Base-by-base conservation (phyloP, 2,113 vertebrate species). In the Todiramphus chloris region DNA sequence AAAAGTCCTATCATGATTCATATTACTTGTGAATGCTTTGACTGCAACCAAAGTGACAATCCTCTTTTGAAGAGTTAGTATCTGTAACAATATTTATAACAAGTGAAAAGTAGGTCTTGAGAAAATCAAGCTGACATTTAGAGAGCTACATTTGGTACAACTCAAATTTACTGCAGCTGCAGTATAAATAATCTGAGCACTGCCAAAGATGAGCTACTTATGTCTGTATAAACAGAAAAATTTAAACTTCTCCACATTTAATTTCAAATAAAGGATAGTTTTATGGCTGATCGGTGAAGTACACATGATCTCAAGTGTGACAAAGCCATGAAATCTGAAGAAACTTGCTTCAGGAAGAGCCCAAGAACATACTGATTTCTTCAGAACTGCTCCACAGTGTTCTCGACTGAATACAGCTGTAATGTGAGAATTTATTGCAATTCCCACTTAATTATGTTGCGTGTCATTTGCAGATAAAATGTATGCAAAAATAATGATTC, bases 41-140 rank as follows among this genome's bases (percentile, higher is more conserved):
- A 43, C 60, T 83, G n/a, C 53, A 79, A 60, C 20, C 35, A 33
- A 64, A 83, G 27, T 66, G 69, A 60, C n/a, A 66, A 51, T 87
- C 44, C 28, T 64, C n/a, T 83, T 82, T 69, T 91, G 67, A 89
- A 89, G 77, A 87, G n/a, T 82, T 59, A 96, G 80, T 70, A 95
- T 83, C 87, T 85, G 81, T 76, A 94, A 82, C 50, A 74, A 92
- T 91, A 91, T 93, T 94, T 94, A 73, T 85, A 94, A 90, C 19
- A 63, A 79, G 13, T 84, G 59, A 79, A 94, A 97, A 93, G 91
- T 79, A 94, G 92, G 86, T 94, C 87, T 96, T 87, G 83, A 96
- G 89, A 92, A 97, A 95, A 96, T 94, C 70, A 44, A 85, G 62
- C 83, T 95, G 92, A 94, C 94, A 94, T 96, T 96, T 96, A 79